phyloP scores from a whole-genome alignment of 2,888 invertebrate species.

The Gisinianus flammeolus region DNA sequence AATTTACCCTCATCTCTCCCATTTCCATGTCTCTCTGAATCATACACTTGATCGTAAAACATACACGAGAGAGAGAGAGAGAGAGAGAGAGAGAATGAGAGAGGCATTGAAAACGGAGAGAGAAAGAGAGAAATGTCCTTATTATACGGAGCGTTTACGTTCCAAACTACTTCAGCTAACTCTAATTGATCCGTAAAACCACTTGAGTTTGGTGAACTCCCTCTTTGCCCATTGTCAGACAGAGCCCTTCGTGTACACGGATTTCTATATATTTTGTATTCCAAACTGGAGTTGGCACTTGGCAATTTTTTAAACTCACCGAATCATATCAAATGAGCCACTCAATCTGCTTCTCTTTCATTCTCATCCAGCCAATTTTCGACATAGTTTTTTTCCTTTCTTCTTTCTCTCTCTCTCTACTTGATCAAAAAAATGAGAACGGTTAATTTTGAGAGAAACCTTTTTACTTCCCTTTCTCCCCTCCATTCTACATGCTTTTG shows the following conservation, averaged over 20 bases:
- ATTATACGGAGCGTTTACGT: conserved; percentile 35
- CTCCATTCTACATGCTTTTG: background rate
- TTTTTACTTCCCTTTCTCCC: background rate
- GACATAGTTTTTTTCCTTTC: background rate
- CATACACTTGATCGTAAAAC: conserved; percentile 34
- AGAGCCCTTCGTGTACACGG: conserved; percentile 3
- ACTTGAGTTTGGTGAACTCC: conserved; percentile 39
- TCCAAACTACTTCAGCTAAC: conserved; percentile 33
- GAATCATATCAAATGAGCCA: conserved; percentile 3
- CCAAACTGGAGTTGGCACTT: conserved; percentile 17
- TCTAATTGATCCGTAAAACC: conserved; percentile 43
- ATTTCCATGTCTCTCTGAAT: conserved; percentile 13
- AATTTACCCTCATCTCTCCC: conserved; percentile 47
- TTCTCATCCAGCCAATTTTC: background rate
- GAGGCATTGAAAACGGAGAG: background rate
- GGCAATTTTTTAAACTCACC: background rate
- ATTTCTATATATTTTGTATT: background rate
- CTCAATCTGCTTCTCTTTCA: background rate
- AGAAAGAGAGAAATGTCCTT: conserved; percentile 21
- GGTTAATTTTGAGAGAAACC: conserved; percentile 19
- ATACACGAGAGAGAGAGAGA: background rate
- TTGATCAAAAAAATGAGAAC: conserved; percentile 7
- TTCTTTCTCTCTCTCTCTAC: background rate
- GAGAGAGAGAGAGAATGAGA: background rate
- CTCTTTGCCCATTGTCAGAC: background rate